phyloP scores from a whole-genome alignment of 2,113 vertebrate genomes.

The Centropristis striata region DNA sequence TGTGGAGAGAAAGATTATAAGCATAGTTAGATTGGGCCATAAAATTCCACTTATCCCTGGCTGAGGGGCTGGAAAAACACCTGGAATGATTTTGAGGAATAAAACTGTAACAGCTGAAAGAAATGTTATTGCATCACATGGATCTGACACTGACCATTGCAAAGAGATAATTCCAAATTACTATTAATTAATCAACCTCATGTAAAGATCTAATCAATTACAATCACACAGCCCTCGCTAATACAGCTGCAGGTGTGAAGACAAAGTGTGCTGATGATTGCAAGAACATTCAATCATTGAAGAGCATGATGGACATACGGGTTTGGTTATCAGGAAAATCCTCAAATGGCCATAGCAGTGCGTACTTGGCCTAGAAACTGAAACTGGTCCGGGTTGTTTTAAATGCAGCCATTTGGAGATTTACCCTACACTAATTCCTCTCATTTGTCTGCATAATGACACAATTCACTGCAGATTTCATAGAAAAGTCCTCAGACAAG shows the following conservation, averaged over 20 bases:
- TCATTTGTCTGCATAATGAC: constrained; percentile 8
- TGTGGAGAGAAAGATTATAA: constrained; percentile 22
- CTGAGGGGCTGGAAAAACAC: constrained; percentile 22
- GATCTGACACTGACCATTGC: neutral
- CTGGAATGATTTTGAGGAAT: constrained; percentile 22
- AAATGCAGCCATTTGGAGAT: neutral
- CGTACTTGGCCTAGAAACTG: neutral
- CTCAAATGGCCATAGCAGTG: neutral
- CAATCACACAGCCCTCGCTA: neutral
- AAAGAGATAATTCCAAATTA: neutral
- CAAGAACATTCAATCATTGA: neutral
- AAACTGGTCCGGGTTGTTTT: neutral
- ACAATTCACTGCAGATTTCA: neutral
- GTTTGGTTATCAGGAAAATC: neutral
- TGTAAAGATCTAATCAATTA: neutral
- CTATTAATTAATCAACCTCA: neutral
- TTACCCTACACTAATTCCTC: neutral
- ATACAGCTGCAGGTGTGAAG: neutral
- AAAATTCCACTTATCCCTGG: constrained; percentile 31
- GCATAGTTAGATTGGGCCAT: constrained; percentile 26
- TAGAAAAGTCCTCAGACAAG: neutral
- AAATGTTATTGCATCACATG: neutral
- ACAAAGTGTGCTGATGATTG: neutral
- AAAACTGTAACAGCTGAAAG: constrained; percentile 3
- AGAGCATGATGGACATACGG: neutral